Base-by-base conservation (phyloP, 2,888 invertebrate species). In the Epiblema foenella region DNA sequence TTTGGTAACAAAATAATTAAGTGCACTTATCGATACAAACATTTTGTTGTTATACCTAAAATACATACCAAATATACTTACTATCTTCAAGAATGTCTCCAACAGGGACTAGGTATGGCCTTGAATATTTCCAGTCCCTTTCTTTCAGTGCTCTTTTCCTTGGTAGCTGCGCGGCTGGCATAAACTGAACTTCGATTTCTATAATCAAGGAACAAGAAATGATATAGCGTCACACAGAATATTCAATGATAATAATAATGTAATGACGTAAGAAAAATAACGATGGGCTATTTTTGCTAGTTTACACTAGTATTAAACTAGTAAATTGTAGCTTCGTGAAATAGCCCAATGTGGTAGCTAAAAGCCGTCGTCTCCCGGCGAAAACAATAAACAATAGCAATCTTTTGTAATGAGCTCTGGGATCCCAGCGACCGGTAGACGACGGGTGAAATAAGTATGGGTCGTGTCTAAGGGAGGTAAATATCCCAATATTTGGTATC, bases 121-220 rank as follows among this genome's bases (percentile, higher is more conserved):
- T 69, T 18, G 79, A 77, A 69, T 70, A 80, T 20, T 66, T 82
- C 89, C 89, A 90, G 24, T 85, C 82, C 1, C 60, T 42, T 72
- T 84, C 84, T 67, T 69, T 81, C 0, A 80, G 78, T 37, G 69
- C 79, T 51, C 74, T 77, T 15, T 62, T 78, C 5, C 72, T 73
- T 9, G 69, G 66, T 3, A 52, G 42, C 17, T 46, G 39, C n/a
- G 46, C 15, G 52, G 67, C 71, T 18, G 75, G 67, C 20, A 78
- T 17, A 60, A 76, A 79, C 67, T 77, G 75, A 29, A 77, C 73
- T 58, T 74, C 75, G 39, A 78, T 62, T 17, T 62, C 80, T 80
- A 64, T 42, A 73, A 77, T 3, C 9, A 39, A 37, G 33, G 11
- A 29, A 29, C 24, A 42, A 24, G n/a, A 46, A 17, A 37, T 37